These are phyloP conservation scores for Yponomeuta sedellus DNA, from an alignment of 2,888 invertebrate genomes.

Conservation along the genomic window DNA sequence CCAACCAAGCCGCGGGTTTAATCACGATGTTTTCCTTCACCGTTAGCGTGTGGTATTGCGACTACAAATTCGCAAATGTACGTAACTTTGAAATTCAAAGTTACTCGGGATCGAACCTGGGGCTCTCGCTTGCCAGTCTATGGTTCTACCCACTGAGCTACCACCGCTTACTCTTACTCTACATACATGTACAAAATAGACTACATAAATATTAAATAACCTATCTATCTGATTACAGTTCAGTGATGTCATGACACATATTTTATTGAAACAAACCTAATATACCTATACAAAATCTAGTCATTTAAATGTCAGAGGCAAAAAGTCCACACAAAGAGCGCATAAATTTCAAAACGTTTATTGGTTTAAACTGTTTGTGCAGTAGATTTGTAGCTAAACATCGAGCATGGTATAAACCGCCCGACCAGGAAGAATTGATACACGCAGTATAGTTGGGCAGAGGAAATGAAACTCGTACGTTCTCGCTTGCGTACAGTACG, in stretches of 20 bases:
- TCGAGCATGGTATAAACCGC: not conserved
- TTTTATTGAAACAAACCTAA: not conserved
- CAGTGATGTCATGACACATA: not conserved
- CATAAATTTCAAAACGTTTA: not conserved
- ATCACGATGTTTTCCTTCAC: too few species aligned
- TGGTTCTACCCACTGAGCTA: too few species aligned
- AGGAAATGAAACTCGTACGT: conserved; percentile 64
- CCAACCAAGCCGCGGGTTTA: too few species aligned
- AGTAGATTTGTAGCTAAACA: conserved; percentile 4
- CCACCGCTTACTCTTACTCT: too few species aligned
- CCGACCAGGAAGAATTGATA: conserved; percentile 7
- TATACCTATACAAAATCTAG: not conserved
- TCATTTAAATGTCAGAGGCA: not conserved
- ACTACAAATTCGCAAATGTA: too few species aligned
- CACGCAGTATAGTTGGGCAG: conserved; percentile 11
- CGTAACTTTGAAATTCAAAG: too few species aligned
- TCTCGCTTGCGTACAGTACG: conserved; percentile 43
- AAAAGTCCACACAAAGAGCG: not conserved
- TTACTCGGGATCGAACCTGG: too few species aligned
- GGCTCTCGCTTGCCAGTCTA: too few species aligned
- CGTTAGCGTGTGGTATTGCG: too few species aligned
- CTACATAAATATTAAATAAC: too few species aligned
- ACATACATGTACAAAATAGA: too few species aligned
- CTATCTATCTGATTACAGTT: not conserved
- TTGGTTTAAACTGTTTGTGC: not conserved